Percentiles rank a stretch among this genome's conserved stretches.
Conservation (phyloP, 2,113 vertebrate species). For the Dicentrarchus labrax region DNA sequence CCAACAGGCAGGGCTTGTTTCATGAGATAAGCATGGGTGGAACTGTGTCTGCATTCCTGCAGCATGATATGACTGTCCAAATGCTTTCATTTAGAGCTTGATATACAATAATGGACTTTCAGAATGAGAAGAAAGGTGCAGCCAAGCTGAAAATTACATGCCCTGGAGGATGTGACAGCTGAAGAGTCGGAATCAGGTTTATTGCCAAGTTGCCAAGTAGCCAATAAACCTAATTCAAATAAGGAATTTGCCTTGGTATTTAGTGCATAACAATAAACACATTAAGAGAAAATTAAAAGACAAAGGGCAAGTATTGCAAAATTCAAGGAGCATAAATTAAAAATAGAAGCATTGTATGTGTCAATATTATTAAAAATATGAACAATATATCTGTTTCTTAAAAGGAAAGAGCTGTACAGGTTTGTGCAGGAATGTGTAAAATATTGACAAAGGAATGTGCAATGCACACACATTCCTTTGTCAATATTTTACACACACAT, state of each 20-base stretch:
- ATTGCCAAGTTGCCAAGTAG: neutral
- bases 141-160: neutral
- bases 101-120: neutral
- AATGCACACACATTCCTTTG: too few species aligned
- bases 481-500: too few species aligned
- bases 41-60: neutral
- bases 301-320: neutral
- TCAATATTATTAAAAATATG: neutral
- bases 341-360: neutral
- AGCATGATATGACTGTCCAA: neutral
- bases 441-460: too few species aligned
- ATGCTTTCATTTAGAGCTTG: neutral
- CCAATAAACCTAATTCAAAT: neutral
- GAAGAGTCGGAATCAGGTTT: neutral
- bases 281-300: too few species aligned
- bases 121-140: neutral
- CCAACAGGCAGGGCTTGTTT: neutral
- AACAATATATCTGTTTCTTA: too few species aligned
- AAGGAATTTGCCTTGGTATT: neutral
- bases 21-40: neutral
- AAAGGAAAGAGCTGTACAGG: too few species aligned
- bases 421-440: too few species aligned
- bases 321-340: neutral
- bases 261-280: neutral
- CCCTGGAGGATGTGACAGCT: neutral